Base-by-base conservation (phyloP, 2,797 vertebrate species). In the Chaetodon trifasciatus region DNA sequence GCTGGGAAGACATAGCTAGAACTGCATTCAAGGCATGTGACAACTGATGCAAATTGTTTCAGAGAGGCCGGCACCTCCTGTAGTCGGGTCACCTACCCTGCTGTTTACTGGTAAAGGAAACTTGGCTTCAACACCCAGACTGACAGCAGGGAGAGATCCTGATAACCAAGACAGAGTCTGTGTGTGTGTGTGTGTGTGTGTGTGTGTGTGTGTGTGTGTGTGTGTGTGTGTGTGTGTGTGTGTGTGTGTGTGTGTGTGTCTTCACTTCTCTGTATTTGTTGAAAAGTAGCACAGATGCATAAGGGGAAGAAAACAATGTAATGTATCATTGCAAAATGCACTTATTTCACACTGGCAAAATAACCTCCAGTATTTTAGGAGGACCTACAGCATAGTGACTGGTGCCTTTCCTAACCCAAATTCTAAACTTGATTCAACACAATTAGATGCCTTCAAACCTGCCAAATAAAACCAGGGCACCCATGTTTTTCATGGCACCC, bases 141-240 rank as follows among this genome's bases (percentile, higher is more conserved):
- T 71, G 39, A 70, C 56, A 78, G 66, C 52, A 2, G 66, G 66
- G 70, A 62, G 56, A 67, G 61, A 78, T 81, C 74, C 78, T 65
- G 69, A 77, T 58, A 70, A 67, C 70, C 49, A 57, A 70, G 78
- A 81, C 70, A 67, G 35, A 32, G 13, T 4, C 39, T 56, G 52
- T 21, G 39, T 12, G 66, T 42, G 50, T 42, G 66, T 19, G 37
- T 24, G n/a, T 56, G 42, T 47, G 50, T 55, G 65, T 24, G 47
- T 23, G 35, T 55, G 40, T 58, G 32, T 39, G 9, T 12, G n/a
- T 69, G n/a, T 56, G 17, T 42, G 50, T 69, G 35, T 40, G 28
- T 28, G 28, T 28, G 28, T 28, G 28, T 28, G 28, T 28, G 28
- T 28, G 28, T 28, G 28, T 28, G 28, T 32, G 28, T 32, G 28